Evolutionary conservation across 92 coral and sea anemone species (phyloP).

Genomic region (Galaxea fascicularis): DNA sequence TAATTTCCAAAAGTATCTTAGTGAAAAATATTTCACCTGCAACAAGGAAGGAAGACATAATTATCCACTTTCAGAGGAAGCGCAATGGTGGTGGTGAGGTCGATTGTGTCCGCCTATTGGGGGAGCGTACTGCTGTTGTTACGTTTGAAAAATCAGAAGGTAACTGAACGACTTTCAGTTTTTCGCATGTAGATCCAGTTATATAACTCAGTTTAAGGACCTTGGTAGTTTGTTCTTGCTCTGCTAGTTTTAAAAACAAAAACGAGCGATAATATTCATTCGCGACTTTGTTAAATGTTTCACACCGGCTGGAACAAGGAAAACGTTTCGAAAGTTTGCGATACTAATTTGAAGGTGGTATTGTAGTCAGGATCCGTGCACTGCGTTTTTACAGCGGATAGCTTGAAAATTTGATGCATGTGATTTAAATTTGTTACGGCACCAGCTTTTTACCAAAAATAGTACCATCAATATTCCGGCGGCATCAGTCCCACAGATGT

Average conservation of each 20-base stretch:
- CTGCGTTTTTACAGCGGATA: too few species aligned
- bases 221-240: not conserved
- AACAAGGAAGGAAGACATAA: slow-evolving; percentile 15
- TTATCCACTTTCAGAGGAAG: slow-evolving; percentile 62
- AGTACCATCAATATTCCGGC: too few species aligned
- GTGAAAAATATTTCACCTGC: slow-evolving; percentile 46
- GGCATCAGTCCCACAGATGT: too few species aligned
- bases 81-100: slow-evolving; percentile 74
- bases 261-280: too few species aligned
- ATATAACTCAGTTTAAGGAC: not conserved
- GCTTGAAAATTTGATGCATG: too few species aligned
- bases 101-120: slow-evolving; percentile 30
- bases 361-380: too few species aligned
- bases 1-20: slow-evolving; percentile 28
- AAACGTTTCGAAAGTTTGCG: too few species aligned
- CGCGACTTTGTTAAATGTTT: too few species aligned
- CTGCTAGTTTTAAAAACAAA: not conserved
- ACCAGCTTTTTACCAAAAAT: too few species aligned
- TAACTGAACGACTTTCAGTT: not conserved
- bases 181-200: not conserved
- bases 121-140: slow-evolving; percentile 59
- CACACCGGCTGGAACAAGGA: too few species aligned
- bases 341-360: too few species aligned
- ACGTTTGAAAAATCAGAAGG: slow-evolving; percentile 60
- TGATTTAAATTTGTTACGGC: too few species aligned